Evolutionary conservation across 2,888 invertebrate species (phyloP), one percentile per base, ranked within the genome.

Genomic region (Anthoptus insignis): DNA sequence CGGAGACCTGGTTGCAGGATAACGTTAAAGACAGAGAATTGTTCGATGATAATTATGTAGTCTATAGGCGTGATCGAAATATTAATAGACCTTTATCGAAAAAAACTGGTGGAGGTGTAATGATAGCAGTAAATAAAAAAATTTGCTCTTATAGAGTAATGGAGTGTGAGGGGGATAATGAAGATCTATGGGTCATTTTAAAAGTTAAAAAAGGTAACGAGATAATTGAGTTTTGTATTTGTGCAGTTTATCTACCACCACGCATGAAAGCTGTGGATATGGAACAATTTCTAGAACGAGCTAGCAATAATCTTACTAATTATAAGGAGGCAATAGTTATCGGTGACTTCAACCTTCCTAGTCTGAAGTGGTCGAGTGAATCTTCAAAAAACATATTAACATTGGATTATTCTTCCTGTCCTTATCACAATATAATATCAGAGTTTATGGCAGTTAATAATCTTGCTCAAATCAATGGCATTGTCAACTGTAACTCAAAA

Each of bases 1-100:
- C 61, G 3, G 61, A 61, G 24, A 53, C 53, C 8, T 54, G 54
- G 53, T 45, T 61, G 32, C 42, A 52, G 9, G 21, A 61, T 6
- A 53, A 37, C 14, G 42, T 61, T 42, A 42, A 54, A 8, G 47
- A 63, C 21, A 21, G 29, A 1, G 54, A 63, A 29, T 11, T 63
- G 6, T 63, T 53, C 37, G 49, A 63, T 37, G 32, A 47, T 24
- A 54, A 47, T 14, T 54, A 61, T 24, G 37, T 32, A 19, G 47
- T 61, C 13, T 45, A 47, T 22, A 47, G 57, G 8, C 13, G 45
- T 16, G 57, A 57, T 29, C 45, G 29, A 29, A 45, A 45, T 27
- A 16, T 45, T 6, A 29, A 29, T n/a, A 13, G 19, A 13, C 52
- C 14, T 14, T 1, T 14, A 19, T 1, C 52, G 8, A 57, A 57